Base-by-base conservation (phyloP, 30 jellyfish, hydroid and myxozoan species). In the Rhopilema esculentum region DNA sequence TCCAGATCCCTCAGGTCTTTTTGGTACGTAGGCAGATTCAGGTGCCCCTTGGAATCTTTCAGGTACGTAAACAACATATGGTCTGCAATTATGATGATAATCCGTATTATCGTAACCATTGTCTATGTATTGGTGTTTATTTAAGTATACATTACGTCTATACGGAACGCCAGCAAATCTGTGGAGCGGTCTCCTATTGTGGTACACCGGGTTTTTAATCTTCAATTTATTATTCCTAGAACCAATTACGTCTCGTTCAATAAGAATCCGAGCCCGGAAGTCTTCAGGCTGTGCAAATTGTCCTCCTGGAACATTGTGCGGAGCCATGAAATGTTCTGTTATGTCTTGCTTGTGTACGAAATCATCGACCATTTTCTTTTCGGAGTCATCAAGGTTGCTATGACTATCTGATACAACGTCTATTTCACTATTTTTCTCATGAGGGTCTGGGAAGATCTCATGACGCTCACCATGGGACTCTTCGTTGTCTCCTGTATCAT, bases 201-300 rank as follows among this genome's bases (percentile, higher is more conserved):
- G 75, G n/a, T 49, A 23, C 12, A 61, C 22, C 26, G 23, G 88
- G 22, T 30, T 67, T 30, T 29, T 78, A 61, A 52, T 29, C 26
- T 69, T 75, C 4, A 61, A 52, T 1, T 40, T 28, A 21, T 53
- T 61, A 23, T 78, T 66, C 32, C 51, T 53, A 2, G 79, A 21
- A 9, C 88, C 92, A 52, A 84, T 84, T 48, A 72, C 87, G 29
- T 84, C 81, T 18, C 92, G 80, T n/a, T 76, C 86, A 51, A 84
- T 76, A 8, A 84, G 75, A 25, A 84, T 72, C 25, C 75, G 40
- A 19, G 92, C 29, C 32, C 92, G 27, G 73, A 84, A 84, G 20
- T 84, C 92, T 84, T 84, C 92, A 26, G 92, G 92, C 83, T 84
- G 87, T 20, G 33, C 86, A 49, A 83, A 83, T 17, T 18, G 78